These are phyloP conservation scores for Junonia oenone DNA, from an alignment of 2,888 invertebrate species.

Conservation along the genomic window DNA sequence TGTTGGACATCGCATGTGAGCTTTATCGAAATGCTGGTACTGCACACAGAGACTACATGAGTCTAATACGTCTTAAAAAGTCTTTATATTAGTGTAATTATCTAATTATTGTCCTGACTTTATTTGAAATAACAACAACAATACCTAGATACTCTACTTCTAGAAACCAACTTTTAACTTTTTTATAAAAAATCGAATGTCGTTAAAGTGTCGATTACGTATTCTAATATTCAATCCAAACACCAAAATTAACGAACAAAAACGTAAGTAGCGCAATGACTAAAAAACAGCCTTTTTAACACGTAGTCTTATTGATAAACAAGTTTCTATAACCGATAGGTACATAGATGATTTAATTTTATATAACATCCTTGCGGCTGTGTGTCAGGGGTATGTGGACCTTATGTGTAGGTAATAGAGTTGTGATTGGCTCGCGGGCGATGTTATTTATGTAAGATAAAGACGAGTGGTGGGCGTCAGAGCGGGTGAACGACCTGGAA, in stretches of 20 bases:
- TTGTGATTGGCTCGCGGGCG: conserved; percentile 38
- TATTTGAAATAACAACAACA: too few species aligned
- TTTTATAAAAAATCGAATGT: too few species aligned
- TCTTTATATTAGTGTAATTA: too few species aligned
- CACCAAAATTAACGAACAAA: not conserved
- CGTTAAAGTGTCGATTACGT: too few species aligned
- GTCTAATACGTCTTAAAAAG: not conserved
- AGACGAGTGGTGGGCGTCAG: conserved; percentile 68
- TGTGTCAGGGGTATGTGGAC: conserved; percentile 31
- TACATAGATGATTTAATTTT: conserved; percentile 68
- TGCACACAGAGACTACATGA: not conserved
- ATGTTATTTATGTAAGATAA: conserved; percentile 67
- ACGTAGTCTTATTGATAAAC: conserved; percentile 59
- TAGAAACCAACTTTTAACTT: too few species aligned
- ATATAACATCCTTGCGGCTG: conserved; percentile 40
- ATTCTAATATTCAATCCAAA: not conserved
- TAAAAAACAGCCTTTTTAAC: conserved; percentile 21
- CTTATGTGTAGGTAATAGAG: conserved; percentile 36
- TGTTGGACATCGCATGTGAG: not conserved
- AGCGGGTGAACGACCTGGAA: conserved; percentile 73
- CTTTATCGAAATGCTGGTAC: not conserved
- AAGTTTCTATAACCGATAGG: conserved; percentile 66
- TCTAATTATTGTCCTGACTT: too few species aligned
- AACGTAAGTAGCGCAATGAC: not conserved
- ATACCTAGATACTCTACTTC: too few species aligned